These are phyloP conservation scores for Cryptus viduatorius DNA, from an alignment of 2,888 invertebrate species.

Conservation along the genomic window DNA sequence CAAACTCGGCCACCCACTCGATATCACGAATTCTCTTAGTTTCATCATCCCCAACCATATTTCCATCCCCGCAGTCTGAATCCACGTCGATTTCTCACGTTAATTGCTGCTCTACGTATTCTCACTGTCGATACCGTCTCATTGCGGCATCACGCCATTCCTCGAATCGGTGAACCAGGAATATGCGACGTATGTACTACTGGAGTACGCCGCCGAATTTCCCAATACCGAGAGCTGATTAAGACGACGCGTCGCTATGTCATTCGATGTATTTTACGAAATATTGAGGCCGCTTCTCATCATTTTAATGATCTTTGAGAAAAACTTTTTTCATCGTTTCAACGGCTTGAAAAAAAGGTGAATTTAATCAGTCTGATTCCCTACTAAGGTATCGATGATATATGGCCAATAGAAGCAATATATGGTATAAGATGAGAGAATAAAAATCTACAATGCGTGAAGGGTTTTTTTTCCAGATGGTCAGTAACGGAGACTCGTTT, in stretches of 20 bases:
- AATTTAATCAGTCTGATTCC: background rate
- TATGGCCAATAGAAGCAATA: background rate
- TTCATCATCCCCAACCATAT: constrained; percentile 7
- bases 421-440: background rate
- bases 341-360: too few relatives aligned
- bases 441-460: constrained; percentile 9
- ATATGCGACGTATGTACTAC: background rate
- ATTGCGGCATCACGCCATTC: background rate
- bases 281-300: too few relatives aligned
- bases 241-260: background rate
- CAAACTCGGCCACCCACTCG: background rate
- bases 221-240: background rate
- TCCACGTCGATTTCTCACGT: constrained; percentile 13
- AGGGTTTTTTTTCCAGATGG: background rate
- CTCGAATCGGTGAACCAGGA: background rate
- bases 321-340: background rate
- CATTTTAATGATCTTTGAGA: too few relatives aligned
- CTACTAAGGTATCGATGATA: background rate
- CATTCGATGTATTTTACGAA: background rate
- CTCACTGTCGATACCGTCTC: background rate
- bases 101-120: background rate
- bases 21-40: constrained; percentile 4
- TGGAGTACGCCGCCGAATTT: background rate
- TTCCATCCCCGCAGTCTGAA: background rate
- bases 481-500: constrained; percentile 7